Evolutionary conservation across 2,113 vertebrate genomes (phyloP), one percentile per base, ranked within the genome.

Genomic region (Scophthalmus maximus): DNA sequence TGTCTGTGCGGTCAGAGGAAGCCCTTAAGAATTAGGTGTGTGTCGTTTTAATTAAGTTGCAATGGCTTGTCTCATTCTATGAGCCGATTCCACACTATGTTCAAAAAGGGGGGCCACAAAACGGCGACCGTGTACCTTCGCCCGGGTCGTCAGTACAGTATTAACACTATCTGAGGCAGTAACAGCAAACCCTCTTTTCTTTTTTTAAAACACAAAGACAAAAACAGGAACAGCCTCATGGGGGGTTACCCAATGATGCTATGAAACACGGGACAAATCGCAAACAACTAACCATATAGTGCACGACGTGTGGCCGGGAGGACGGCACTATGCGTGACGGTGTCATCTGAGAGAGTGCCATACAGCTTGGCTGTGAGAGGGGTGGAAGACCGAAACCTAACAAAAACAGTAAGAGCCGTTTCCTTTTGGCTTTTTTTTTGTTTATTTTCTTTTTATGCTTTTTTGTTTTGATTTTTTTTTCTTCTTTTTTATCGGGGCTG

Each of bases 1-100:
- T 84, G 82, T 85, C 75, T 91, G 90, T 89, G 87, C 77, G 53
- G 71, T 90, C 79, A 79, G 84, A 90, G 91, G 92, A 94, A 94
- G 93, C 93, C 93, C 93, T 94, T 85, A 83, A 83, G 77, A 87
- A 87, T 84, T 51, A 75, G 65, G 27, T 73, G 78, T 78, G 61
- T 82, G 68, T 79, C 20, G 3, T 73, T 63, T 80, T 64, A 79
- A 68, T 65, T 76, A 74, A 52, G 56, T 82, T 46, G 49, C 84
- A 91, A 93, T 92, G 93, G 92, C 92, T 93, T 86, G 63, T 86
- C 77, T 87, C 80, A 76, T 76, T 91, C 77, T 53, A 84, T 81
- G 83, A 85, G 82, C 67, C 47, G 76, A 82, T 74, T 88, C 81
- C 68, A 73, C 15, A n/a, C n/a, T 14, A 20, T 23, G 66, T 75